Conservation (phyloP, 2,888 invertebrate genomes). For the Oligia latruncula region DNA sequence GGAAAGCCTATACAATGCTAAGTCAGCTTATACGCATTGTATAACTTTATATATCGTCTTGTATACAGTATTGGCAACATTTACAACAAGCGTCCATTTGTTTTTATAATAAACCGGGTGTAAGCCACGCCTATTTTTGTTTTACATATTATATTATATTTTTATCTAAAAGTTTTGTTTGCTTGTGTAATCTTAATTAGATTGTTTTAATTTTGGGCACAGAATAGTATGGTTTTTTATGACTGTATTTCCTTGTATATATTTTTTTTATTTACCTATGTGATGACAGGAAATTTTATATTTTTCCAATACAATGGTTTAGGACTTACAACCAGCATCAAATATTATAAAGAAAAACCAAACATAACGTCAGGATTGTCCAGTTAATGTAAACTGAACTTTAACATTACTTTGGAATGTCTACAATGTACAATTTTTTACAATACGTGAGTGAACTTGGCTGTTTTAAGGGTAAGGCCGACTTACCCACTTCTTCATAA, state of each 20-base stretch:
- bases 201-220: conserved; percentile 32
- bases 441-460: conserved; percentile 3
- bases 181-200: conserved; percentile 1
- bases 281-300: conserved; percentile 2
- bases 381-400: conserved; percentile 1
- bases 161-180: conserved; percentile 5
- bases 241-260: conserved; percentile 5
- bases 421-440: conserved; percentile 39
- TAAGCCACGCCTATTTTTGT: conserved; percentile 10
- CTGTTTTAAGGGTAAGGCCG: not conserved
- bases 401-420: conserved; percentile 39
- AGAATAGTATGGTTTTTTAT: conserved; percentile 8
- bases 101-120: not conserved
- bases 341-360: not conserved
- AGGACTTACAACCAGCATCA: not conserved
- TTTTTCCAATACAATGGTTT: not conserved
- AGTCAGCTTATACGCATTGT: not conserved
- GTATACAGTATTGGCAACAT: conserved; percentile 4
- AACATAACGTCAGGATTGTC: not conserved
- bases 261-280: not conserved
- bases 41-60: not conserved
- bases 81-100: conserved; percentile 25
- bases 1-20: not conserved
- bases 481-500: not conserved
- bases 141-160: not conserved